These are phyloP conservation scores for Plumapathes pennacea DNA, from an alignment of 92 coral and sea anemone species.

Conservation along the genomic window DNA sequence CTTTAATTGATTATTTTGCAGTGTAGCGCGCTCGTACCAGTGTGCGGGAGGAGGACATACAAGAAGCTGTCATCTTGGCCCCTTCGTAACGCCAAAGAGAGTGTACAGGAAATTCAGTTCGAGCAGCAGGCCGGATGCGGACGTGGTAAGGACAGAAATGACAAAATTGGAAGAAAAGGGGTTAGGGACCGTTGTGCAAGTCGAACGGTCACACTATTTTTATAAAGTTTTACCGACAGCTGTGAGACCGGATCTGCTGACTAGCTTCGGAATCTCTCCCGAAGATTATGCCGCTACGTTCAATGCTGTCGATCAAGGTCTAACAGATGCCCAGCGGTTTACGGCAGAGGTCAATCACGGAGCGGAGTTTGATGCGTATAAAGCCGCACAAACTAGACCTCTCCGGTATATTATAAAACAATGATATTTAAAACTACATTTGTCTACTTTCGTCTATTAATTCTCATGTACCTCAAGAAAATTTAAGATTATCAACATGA, in stretches of 20 bases:
- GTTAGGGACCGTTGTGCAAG: conserved; percentile 17
- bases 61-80: conserved; percentile 32
- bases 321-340: conserved; percentile 4
- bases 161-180: conserved; percentile 14
- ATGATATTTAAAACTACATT: no score
- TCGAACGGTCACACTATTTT: conserved; percentile 11
- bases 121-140: conserved; percentile 18
- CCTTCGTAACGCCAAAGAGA: conserved; percentile 16
- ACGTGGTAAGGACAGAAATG: conserved; percentile 20
- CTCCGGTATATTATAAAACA: no score
- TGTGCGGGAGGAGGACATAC: no score
- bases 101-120: conserved; percentile 31
- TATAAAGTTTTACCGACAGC: conserved; percentile 5
- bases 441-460: no score
- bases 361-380: conserved; percentile 9
- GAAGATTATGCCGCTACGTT: conserved; percentile 12
- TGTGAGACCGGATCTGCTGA: conserved; percentile 4
- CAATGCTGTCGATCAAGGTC: conserved; percentile 1
- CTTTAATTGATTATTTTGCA: no score
- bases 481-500: no score
- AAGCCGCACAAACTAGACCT: conserved; percentile 16
- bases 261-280: conserved; percentile 15
- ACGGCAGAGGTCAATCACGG: conserved; percentile 5
- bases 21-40: no score
- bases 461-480: no score